phyloP scores from a whole-genome alignment of 53 echinoderm and acorn worm genomes.

The Stichopus horrens region DNA sequence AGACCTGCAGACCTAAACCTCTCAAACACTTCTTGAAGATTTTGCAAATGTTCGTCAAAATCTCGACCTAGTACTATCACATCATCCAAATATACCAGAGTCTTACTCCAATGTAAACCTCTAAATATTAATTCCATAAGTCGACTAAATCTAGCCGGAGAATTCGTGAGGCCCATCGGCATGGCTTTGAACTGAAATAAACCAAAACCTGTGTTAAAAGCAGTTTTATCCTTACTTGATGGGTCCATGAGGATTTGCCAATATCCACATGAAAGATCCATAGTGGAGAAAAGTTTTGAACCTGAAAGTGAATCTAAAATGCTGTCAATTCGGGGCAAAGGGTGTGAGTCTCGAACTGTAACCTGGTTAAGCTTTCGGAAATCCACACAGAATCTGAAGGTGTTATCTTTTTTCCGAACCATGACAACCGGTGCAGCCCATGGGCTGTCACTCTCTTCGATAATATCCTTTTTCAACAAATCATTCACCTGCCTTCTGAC shows the following conservation, averaged over 20 bases:
- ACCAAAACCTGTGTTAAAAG: slow-evolving; percentile 36
- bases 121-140: slow-evolving; percentile 54
- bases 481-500: neutral
- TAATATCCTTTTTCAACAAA: neutral
- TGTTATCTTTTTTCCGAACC: slow-evolving; percentile 58
- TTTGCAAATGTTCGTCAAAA: slow-evolving; percentile 48
- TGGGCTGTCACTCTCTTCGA: neutral
- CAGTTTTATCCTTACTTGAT: slow-evolving; percentile 37
- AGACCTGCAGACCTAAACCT: slow-evolving; percentile 46
- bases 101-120: slow-evolving; percentile 42
- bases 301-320: neutral
- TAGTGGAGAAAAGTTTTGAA: slow-evolving; percentile 23
- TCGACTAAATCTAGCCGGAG: slow-evolving; percentile 44
- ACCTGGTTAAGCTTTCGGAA: slow-evolving; percentile 49
- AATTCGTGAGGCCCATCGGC: slow-evolving; percentile 44
- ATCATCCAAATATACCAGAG: slow-evolving; percentile 54
- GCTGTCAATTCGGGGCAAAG: slow-evolving; percentile 25
- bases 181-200: slow-evolving; percentile 40
- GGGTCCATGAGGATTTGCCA: slow-evolving; percentile 44
- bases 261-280: slow-evolving; percentile 49
- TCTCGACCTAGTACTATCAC: slow-evolving; percentile 52
- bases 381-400: slow-evolving; percentile 54
- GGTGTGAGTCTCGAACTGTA: slow-evolving; percentile 48
- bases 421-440: slow-evolving; percentile 68
- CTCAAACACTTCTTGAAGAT: slow-evolving; percentile 23